A percentile compares a stretch with the other conserved stretches of the same genome.
Conservation (phyloP, 2,797 vertebrate genomes). For the Buceros bicornis region DNA sequence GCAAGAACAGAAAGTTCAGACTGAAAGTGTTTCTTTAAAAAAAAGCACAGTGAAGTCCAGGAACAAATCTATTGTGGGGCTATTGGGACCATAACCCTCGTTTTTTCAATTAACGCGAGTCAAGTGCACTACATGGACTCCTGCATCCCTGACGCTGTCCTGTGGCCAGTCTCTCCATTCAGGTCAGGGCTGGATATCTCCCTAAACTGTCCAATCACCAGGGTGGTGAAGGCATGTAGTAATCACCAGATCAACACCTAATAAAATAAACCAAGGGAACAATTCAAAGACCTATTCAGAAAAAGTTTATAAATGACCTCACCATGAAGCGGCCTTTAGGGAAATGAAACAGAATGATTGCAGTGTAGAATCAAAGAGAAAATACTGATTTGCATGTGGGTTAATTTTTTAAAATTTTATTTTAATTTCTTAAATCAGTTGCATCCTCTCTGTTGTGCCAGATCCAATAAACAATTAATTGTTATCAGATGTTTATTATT, state of each 20-base stretch:
- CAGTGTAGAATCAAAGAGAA: background rate
- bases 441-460: background rate
- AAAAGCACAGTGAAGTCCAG: background rate
- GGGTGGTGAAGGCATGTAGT: background rate
- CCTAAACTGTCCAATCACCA: background rate
- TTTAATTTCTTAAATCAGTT: background rate
- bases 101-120: background rate
- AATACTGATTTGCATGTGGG: background rate
- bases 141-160: fast-evolving
- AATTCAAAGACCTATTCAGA: background rate
- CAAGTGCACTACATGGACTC: background rate
- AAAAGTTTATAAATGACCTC: background rate
- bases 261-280: background rate
- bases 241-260: background rate
- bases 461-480: background rate
- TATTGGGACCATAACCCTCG: background rate
- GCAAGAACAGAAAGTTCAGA: background rate
- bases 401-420: background rate
- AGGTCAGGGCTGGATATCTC: background rate
- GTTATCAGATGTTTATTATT: background rate
- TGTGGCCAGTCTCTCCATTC: background rate
- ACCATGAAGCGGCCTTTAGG: background rate
- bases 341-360: background rate
- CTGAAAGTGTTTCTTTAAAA: background rate
- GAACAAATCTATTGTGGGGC: background rate